Percentiles rank a stretch among this genome's conserved stretches.
Evolutionary conservation across 2,113 vertebrate genomes (phyloP).

Genomic region (Petrocephalus zakoni): DNA sequence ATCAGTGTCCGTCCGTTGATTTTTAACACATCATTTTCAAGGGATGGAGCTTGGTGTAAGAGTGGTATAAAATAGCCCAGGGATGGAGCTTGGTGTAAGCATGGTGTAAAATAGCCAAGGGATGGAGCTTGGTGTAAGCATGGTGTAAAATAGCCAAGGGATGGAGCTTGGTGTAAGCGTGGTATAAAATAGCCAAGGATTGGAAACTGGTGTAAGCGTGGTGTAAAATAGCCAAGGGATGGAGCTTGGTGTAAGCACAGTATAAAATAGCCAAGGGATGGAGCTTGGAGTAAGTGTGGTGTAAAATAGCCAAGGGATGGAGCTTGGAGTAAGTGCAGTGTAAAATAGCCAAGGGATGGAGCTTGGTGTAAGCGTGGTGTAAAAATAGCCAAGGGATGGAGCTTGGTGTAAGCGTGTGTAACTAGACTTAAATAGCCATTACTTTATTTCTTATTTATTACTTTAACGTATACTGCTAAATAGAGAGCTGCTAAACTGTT

Average conservation of each 20-base stretch:
- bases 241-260: too few relatives aligned
- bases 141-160: not conserved
- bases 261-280: too few relatives aligned
- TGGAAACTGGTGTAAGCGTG: not conserved
- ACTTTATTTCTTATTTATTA: not conserved
- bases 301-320: not conserved
- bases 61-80: too few relatives aligned
- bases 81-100: not conserved
- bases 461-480: too few relatives aligned
- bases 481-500: too few relatives aligned
- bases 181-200: not conserved
- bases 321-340: too few relatives aligned
- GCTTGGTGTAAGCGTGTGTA: not conserved
- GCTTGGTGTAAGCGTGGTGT: too few relatives aligned
- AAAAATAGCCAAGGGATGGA: too few relatives aligned
- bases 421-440: not conserved
- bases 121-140: not conserved
- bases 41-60: not conserved
- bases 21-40: not conserved
- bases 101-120: not conserved
- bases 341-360: not conserved
- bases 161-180: not conserved
- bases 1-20: not conserved
- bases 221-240: not conserved
- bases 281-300: too few relatives aligned